Base-by-base conservation (phyloP, 2,797 vertebrate species). In the Austrolebias charrua region DNA sequence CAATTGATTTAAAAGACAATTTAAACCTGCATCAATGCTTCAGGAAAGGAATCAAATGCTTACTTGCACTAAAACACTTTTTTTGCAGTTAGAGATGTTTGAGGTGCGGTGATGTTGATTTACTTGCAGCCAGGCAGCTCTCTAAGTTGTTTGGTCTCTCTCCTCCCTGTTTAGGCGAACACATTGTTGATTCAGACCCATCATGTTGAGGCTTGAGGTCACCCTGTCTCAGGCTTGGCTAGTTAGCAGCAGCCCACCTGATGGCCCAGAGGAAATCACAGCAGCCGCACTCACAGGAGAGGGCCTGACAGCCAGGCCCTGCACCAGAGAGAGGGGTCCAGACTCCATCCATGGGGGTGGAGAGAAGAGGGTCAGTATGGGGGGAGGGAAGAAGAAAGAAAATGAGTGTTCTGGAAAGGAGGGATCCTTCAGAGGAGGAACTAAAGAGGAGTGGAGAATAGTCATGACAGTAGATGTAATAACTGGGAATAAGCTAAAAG, bases 141-240 rank as follows among this genome's bases (percentile, higher is more conserved):
- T 89, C 87, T 86, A 89, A 87, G 87, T 92, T 93, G 90, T 92
- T 92, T 91, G 91, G 85, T 91, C 86, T 89, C 89, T 88, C 88
- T 46, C 79, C 87, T 88, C 87, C 90, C 85, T 92, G 87, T 90
- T 92, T 91, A 91, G 85, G 89, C 81, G 87, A 93, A 92, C 90
- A 92, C 90, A 93, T 94, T 94, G 91, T 93, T 93, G 91, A 94
- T 94, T 92, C 92, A 90, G 88, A 91, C 89, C 90, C 91, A 92
- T 92, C 90, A 91, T 92, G 90, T 92, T 92, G 91, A 92, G 92
- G 92, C 89, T 92, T 92, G 90, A 92, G 92, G 92, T 92, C 90
- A 92, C 91, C 92, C 92, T 94, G 93, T 94, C 91, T 93, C 92
- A 93, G 93, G 93, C 93, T 91, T 93, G 93, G 91, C 91, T 93